Evolutionary conservation across 2,888 invertebrate genomes (phyloP), one percentile per base, ranked within the genome.

Genomic region (Amblyteles armatorius): DNA sequence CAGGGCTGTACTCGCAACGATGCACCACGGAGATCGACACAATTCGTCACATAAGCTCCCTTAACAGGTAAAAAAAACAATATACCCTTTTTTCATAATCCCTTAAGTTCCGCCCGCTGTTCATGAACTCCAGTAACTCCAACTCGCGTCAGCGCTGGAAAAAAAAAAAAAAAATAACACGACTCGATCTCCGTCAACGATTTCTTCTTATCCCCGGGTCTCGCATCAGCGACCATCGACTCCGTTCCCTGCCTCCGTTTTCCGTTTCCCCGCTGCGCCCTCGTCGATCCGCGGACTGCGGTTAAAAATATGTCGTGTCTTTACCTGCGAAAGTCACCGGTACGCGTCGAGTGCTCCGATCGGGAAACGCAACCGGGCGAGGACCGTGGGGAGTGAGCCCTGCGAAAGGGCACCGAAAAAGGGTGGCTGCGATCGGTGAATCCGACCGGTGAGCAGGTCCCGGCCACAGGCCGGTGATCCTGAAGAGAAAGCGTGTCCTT

Each of bases 401-500:
- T 63, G 48, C 52, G 65, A 57, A 44, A 63, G 19, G 74, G 26
- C 60, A 79, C 74, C 63, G 73, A 80, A 80, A 85, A 85, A 85
- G 85, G 85, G 85, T 83, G 83, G 82, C 68, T 57, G 44, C 71
- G 55, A 78, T 55, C 63, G 71, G 78, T 76, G 78, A 79, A 85
- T 84, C 78, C 83, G 80, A 83, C 82, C 44, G 83, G 83, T 82
- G 83, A 82, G 79, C 81, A 78, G 87, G 84, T 48, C 77, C 69
- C 68, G 82, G 74, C 79, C 83, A 83, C 81, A 82, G 76, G 57
- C 57, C 67, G 36, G 77, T 19, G 77, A 77, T 52, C 72, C 79
- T 73, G 52, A 73, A 77, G 83, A 78, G 82, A 87, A 82, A 85
- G 79, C 68, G 79, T 85, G 79, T 80, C 87, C 77, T 87, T 82